Evolutionary conservation across 2,797 vertebrate species (phyloP).

Genomic region (Enteromius argenteus): DNA sequence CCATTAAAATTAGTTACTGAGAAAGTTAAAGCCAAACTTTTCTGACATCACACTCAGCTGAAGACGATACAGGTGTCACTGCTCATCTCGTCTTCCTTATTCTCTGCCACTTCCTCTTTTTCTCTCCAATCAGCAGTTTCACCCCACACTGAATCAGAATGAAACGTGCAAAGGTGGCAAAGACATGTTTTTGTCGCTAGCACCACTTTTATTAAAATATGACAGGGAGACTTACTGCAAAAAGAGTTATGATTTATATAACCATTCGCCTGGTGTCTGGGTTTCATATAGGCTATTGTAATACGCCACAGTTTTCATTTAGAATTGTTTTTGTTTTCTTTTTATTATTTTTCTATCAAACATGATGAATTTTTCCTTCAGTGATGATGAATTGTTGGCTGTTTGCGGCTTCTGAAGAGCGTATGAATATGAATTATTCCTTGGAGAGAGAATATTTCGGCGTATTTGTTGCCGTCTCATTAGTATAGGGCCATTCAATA

Average conservation of each 20-base stretch:
- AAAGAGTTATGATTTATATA: conserved; percentile 33
- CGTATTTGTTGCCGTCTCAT: background rate
- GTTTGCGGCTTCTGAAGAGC: background rate
- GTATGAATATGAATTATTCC: conserved; percentile 42
- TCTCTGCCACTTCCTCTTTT: background rate
- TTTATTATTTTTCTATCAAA: conserved; percentile 32
- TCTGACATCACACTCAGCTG: background rate
- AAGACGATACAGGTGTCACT: background rate
- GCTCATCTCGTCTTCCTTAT: background rate
- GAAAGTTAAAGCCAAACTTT: conserved; percentile 16
- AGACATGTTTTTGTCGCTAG: conserved; percentile 1
- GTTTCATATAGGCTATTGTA: conserved; percentile 22
- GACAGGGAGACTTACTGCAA: conserved; percentile 14
- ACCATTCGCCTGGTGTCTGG: background rate
- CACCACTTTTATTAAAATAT: conserved; percentile 27
- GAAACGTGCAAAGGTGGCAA: background rate
- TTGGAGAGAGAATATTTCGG: background rate
- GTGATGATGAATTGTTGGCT: conserved; percentile 33
- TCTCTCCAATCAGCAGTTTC: background rate
- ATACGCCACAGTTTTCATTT: background rate
- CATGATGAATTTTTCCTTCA: conserved; percentile 36
- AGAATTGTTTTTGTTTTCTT: conserved; percentile 29
- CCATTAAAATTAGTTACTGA: conserved; percentile 18
- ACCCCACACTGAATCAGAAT: background rate
- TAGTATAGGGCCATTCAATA: background rate